Evolutionary conservation across 2,888 invertebrate species (phyloP), one percentile per base, ranked within the genome.

Genomic region (Euplexia lucipara): DNA sequence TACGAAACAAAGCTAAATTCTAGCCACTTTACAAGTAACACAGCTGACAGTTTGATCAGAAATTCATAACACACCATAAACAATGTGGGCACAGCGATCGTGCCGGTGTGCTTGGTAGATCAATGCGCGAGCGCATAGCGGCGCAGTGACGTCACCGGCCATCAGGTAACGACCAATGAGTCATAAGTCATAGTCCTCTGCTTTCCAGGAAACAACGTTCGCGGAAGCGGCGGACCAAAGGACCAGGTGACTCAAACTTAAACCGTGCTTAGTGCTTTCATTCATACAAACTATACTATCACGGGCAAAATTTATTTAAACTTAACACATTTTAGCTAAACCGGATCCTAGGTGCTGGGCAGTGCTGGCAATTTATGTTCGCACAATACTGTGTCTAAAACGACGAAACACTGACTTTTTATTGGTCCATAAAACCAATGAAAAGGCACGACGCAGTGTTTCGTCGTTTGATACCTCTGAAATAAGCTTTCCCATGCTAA

Each of bases 141-240:
- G 79, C 59, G 62, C 61, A 80, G 71, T 91, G 91, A 92, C 91
- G 92, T 91, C 91, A 91, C 78, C 60, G 53, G 53, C 47, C 68
- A 14, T 48, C 76, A 69, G 62, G 77, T 68, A 66, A 56, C 70
- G 61, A 74, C 65, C 62, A 68, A 59, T 75, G 78, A 78, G 41
- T 75, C 62, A 78, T 54, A 61, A 70, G 63, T 69, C 66, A 74
- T 62, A 79, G 76, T 74, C 73, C 77, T 75, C 75, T 69, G 61
- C 74, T 79, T 88, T 83, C 86, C 84, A 83, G 81, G 79, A 83
- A 83, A 75, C 67, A 60, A 51, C 45, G 66, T 63, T 75, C 61
- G 70, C 74, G 75, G 73, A 72, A 77, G 66, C 64, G 59, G 70
- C 68, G 56, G 69, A n/a, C 70, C 57, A 69, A 65, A 64, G 64